Percentiles rank a stretch among this genome's conserved stretches.
Conservation (phyloP, 1,140 invertebrate species). For the Ceratoteleas bidentatus region DNA sequence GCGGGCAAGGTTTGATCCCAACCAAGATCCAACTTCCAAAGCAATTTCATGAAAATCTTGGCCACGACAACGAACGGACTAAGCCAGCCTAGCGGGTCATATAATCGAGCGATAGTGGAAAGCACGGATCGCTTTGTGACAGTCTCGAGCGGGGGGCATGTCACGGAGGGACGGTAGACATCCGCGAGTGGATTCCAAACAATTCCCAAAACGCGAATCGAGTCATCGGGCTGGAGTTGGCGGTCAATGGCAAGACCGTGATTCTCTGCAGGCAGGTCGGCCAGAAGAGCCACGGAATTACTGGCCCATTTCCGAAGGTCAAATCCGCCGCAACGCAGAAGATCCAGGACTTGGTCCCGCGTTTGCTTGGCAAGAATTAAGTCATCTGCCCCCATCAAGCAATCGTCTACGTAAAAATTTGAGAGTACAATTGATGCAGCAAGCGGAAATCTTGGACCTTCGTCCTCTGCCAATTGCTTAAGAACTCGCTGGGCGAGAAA, state of each 20-base stretch:
- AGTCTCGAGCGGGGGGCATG: neutral
- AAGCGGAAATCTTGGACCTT: neutral
- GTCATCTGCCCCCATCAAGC: neutral
- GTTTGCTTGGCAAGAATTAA: neutral
- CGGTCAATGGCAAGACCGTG: neutral
- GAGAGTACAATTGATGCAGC: neutral
- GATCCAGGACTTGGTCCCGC: neutral
- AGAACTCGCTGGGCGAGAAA: neutral
- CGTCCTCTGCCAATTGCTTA: neutral
- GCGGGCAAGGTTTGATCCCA: neutral
- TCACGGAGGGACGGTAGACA: neutral
- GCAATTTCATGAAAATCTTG: neutral
- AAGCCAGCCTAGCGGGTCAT: slow-evolving; percentile 1
- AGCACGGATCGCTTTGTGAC: neutral
- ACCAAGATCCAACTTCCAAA: neutral
- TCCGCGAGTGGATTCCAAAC: neutral
- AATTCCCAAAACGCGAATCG: neutral
- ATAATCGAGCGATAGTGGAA: neutral
- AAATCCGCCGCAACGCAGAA: neutral
- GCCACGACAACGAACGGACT: neutral
- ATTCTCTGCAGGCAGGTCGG: neutral
- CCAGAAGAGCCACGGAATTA: neutral
- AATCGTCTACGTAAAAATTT: slow-evolving; percentile 2
- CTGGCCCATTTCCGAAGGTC: slow-evolving; percentile 5
- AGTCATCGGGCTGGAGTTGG: neutral